Base-by-base conservation (phyloP, 2,113 vertebrate genomes). In the Ranitomeya variabilis region DNA sequence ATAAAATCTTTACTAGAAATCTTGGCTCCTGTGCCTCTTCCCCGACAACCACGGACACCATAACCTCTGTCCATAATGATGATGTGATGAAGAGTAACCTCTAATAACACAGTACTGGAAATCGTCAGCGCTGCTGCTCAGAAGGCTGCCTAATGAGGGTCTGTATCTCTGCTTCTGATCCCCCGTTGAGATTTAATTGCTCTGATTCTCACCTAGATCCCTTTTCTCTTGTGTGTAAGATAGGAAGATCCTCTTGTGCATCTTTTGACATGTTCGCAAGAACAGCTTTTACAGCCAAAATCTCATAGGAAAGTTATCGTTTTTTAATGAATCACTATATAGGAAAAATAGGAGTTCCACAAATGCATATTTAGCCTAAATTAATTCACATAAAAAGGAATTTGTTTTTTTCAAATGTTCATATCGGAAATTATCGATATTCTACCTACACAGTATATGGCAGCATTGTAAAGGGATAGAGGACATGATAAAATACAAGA, bases 201-300 rank as follows among this genome's bases (percentile, higher is more conserved):
- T 81, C 78, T 80, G 78, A 80, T 80, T 80, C 78, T 26, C 79
- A 81, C 79, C 57, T 57, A 60, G 23, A 59, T 60, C 59, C 79
- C 79, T 3, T 81, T 31, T 37, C 79, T 62, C 15, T 19, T 37
- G 14, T 19, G 57, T 37, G 55, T 37, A 37, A 80, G 60, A 62
- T 81, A 59, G 79, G 57, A 55, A 37, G 16, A 18, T 16, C 23
- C 79, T 14, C 26, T 37, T 6, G 79, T 81, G 78, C 23, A 62
- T 62, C 79, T 60, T 18, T 2, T 81, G 79, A 81, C 57, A 60
- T 31, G 79, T 81, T 62, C 55, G 9, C 57, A 62, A 26, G 16
- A 60, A 81, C 79, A 81, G 26, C 55, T 81, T 60, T 62, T 81
- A 16, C 26, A 37, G 54, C 10, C 0, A 19, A 37, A 81, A 81